phyloP scores from a whole-genome alignment of 2,888 invertebrate species.

The Zonitis immaculata region DNA sequence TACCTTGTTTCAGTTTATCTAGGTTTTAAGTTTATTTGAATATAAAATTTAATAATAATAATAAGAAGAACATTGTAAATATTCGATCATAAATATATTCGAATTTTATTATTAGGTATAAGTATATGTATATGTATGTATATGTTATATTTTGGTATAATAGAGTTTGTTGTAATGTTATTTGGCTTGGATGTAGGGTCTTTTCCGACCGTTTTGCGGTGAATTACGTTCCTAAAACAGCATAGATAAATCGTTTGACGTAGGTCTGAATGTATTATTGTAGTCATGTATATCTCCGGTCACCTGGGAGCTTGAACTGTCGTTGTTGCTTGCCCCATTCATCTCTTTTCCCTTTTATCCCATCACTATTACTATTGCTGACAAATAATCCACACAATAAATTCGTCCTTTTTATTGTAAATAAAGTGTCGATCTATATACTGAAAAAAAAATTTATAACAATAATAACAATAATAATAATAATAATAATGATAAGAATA shows the following conservation, averaged over 20 bases:
- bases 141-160: too few relatives aligned
- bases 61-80: too few relatives aligned
- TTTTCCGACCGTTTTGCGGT: slow-evolving; percentile 22
- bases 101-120: too few relatives aligned
- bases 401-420: slow-evolving; percentile 32
- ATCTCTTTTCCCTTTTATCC: slow-evolving; percentile 33
- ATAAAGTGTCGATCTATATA: slow-evolving; percentile 36
- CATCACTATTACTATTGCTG: slow-evolving; percentile 27
- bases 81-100: too few relatives aligned
- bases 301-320: slow-evolving; percentile 32
- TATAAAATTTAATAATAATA: too few relatives aligned
- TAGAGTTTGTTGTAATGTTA: not conserved
- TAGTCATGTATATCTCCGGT: slow-evolving; percentile 29
- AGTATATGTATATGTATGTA: too few relatives aligned
- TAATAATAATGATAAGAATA: too few relatives aligned
- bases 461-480: too few relatives aligned
- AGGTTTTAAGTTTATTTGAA: too few relatives aligned
- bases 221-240: slow-evolving; percentile 28
- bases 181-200: not conserved
- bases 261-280: slow-evolving; percentile 29
- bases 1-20: too few relatives aligned
- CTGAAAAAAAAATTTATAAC: too few relatives aligned
- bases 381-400: slow-evolving; percentile 41
- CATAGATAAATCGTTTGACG: slow-evolving; percentile 25
- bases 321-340: slow-evolving; percentile 29